phyloP scores from a whole-genome alignment of 2,888 invertebrate genomes.

The Pyrocoelia pectoralis region DNA sequence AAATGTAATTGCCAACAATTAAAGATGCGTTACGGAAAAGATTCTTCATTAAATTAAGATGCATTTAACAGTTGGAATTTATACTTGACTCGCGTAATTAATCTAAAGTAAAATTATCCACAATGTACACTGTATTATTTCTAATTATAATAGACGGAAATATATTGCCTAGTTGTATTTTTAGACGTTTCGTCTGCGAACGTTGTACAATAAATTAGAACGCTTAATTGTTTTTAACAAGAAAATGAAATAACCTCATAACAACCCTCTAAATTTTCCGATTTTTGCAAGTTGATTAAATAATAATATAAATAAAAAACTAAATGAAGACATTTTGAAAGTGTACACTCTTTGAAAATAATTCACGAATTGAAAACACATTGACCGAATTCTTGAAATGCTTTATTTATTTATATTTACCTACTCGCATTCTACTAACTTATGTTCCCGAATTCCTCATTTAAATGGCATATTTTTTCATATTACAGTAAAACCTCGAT shows the following conservation, averaged over 20 bases:
- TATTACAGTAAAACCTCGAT: neutral
- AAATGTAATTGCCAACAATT: neutral
- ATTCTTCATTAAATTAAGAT: neutral
- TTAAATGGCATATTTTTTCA: neutral
- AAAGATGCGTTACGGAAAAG: neutral
- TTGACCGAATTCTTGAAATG: neutral
- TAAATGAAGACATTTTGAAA: neutral
- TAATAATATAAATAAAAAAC: neutral
- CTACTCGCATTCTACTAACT: too few species aligned
- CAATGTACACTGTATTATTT: conserved; percentile 1
- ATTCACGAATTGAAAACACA: neutral
- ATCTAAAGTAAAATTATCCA: neutral
- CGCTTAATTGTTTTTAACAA: neutral
- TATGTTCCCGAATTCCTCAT: neutral
- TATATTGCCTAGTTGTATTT: neutral
- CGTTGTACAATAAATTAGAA: neutral
- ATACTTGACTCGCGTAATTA: neutral
- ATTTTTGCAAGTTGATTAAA: too few species aligned
- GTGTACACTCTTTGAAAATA: neutral
- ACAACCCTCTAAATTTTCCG: too few species aligned
- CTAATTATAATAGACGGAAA: neutral
- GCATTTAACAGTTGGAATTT: neutral
- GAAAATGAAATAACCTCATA: neutral
- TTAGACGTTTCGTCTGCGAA: neutral
- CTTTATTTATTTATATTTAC: conserved; percentile 1